Base-by-base conservation (phyloP, 92 coral and sea anemone species). In the Muricea muricata region DNA sequence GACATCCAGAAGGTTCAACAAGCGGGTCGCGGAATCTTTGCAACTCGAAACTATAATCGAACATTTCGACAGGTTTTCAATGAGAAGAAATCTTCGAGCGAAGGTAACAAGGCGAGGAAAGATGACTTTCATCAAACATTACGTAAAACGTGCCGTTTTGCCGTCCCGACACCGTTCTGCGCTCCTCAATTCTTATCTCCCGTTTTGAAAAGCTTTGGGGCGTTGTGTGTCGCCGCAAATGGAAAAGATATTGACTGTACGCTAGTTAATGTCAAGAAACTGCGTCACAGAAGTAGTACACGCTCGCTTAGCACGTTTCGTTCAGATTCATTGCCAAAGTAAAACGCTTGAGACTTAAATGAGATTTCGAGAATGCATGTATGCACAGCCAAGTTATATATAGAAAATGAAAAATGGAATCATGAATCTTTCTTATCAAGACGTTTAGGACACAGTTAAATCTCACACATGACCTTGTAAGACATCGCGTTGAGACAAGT, bases 151-250 rank as follows among this genome's bases (percentile, higher is more conserved):
- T 28, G 37, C 8, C 37, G 12, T 28, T 26, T 21, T 10, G 3
- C 18, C 4, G 26, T 18, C 24, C 60, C 20, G 37, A 63, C 39
- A 18, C 17, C 30, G 0, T 63, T 63, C 39, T 30, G n/a, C 30
- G 37, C 37, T 4, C 14, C 1, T 15, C 34, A 28, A 28, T 8
- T 63, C 70, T 63, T 63, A 63, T 63, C 70, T 63, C 70, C 31
- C 37, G 18, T 25, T 63, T 63, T 63, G 70, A 63, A 63, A 63
- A 63, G 70, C 70, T 28, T 63, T 25, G 70, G 56, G 70, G 70
- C 70, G 70, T 63, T 63, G 70, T 63, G 70, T 63, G 70, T 10
- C 20, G 70, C 70, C 70, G 39, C 70, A 63, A 32, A 29, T 39
- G 70, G 30, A 12, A 11, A 15, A 28, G 70, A 63, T 63, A 63